phyloP scores from a whole-genome alignment of 2,113 vertebrate genomes.

The Hippocampus zosterae region DNA sequence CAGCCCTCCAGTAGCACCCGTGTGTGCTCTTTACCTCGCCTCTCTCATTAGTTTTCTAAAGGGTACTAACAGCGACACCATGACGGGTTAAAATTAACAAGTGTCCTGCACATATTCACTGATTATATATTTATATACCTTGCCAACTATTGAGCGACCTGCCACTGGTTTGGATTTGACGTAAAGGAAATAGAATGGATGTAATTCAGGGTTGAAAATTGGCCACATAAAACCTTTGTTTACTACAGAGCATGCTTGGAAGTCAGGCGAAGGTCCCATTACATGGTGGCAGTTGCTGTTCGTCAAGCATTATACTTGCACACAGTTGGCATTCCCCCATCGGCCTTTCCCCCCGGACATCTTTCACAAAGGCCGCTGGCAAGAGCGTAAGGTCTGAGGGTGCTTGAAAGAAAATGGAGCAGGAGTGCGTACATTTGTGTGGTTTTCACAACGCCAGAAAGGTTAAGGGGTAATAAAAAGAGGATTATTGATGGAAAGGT shows the following conservation, averaged over 20 bases:
- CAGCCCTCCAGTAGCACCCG: background rate
- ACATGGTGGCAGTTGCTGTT: background rate
- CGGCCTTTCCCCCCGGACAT: background rate
- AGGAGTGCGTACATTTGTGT: background rate
- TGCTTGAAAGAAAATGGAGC: background rate
- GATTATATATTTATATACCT: background rate
- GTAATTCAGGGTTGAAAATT: no score
- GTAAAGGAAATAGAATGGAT: no score
- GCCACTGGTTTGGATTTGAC: no score
- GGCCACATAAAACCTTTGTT: no score
- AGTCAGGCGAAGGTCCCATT: no score
- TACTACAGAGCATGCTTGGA: no score
- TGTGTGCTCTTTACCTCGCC: background rate
- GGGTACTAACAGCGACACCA: background rate
- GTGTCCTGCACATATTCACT: background rate
- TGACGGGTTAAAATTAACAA: background rate
- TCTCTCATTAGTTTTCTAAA: background rate
- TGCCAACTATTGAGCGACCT: no score
- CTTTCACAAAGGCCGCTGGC: background rate
- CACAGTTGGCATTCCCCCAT: no score
- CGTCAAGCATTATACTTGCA: no score
- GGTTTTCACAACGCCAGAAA: conserved; percentile 14
- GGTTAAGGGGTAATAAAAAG: background rate
- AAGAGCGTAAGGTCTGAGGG: background rate
- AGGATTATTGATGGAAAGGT: background rate